These are phyloP conservation scores for Glossosoma conforme DNA, from an alignment of 1,140 invertebrate genomes.

Conservation along the genomic window DNA sequence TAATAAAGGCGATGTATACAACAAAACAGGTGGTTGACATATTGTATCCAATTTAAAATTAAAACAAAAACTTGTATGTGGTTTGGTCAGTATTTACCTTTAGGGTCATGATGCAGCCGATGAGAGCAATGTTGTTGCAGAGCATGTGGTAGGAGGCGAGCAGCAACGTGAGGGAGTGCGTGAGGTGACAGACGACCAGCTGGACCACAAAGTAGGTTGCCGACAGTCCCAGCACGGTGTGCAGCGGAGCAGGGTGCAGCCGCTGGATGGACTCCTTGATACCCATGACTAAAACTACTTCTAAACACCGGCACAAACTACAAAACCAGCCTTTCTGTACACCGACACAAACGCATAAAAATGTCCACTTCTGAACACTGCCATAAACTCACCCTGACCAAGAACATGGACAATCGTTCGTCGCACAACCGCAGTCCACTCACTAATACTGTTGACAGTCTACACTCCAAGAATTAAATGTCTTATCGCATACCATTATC, in stretches of 20 bases:
- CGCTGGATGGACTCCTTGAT: constrained; percentile 60
- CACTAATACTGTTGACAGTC: too few species aligned
- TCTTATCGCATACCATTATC: too few species aligned
- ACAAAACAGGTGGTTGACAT: too few species aligned
- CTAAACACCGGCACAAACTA: not conserved
- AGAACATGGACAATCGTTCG: too few species aligned
- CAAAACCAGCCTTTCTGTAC: not conserved
- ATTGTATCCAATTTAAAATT: not conserved
- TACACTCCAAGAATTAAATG: too few species aligned
- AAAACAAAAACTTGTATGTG: not conserved
- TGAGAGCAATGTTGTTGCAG: constrained; percentile 70
- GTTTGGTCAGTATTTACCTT: too few species aligned
- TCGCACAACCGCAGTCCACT: too few species aligned
- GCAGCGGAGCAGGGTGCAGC: constrained; percentile 60
- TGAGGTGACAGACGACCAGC: constrained; percentile 65
- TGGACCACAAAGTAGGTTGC: constrained; percentile 62
- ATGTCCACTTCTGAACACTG: too few species aligned
- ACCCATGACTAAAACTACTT: constrained; percentile 42
- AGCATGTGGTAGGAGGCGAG: constrained; percentile 78
- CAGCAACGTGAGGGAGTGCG: constrained; percentile 70
- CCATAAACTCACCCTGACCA: too few species aligned
- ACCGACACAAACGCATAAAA: not conserved
- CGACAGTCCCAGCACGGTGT: constrained; percentile 61
- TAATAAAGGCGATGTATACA: too few species aligned
- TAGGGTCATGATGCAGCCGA: constrained; percentile 66